phyloP scores from a whole-genome alignment of 2,888 invertebrate genomes.

The Mechanitis messenoides region DNA sequence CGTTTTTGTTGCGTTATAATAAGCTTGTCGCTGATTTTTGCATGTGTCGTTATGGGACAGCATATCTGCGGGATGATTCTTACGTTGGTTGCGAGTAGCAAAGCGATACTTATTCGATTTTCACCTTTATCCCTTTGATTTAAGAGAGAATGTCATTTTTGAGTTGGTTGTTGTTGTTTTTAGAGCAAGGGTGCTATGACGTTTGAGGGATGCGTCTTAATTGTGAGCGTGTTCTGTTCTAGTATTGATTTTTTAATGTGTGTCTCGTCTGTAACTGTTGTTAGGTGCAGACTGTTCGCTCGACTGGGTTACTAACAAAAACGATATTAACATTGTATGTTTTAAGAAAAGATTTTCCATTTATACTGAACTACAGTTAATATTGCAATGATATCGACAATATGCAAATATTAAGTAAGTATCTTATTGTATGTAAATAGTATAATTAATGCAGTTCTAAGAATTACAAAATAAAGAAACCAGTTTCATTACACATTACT shows the following conservation, averaged over 20 bases:
- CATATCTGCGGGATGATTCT: slow-evolving; percentile 32
- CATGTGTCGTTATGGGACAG: slow-evolving; percentile 29
- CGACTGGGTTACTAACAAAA: slow-evolving; percentile 24
- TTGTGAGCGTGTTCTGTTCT: slow-evolving; percentile 60
- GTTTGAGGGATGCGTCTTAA: slow-evolving; percentile 74
- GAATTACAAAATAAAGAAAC: slow-evolving; percentile 16
- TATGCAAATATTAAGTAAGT: background rate
- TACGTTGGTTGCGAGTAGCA: slow-evolving; percentile 30
- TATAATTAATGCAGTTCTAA: slow-evolving; percentile 7
- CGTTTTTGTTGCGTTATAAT: slow-evolving; percentile 34
- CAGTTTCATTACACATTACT: slow-evolving; percentile 34
- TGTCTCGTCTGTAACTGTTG: slow-evolving; percentile 40
- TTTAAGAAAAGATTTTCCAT: background rate
- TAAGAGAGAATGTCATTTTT: slow-evolving; percentile 30
- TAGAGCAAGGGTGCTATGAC: slow-evolving; percentile 45
- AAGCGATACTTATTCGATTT: slow-evolving; percentile 28
- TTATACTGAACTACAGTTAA: too few relatives aligned
- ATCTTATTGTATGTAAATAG: background rate
- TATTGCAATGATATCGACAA: background rate
- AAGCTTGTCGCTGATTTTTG: slow-evolving; percentile 31
- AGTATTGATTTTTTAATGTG: slow-evolving; percentile 70
- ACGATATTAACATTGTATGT: slow-evolving; percentile 21
- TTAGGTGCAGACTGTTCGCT: slow-evolving; percentile 23
- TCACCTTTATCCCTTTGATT: slow-evolving; percentile 31
- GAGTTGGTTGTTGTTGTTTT: slow-evolving; percentile 25